phyloP scores from a whole-genome alignment of 2,113 vertebrate genomes.

The Aplodontia rufa region DNA sequence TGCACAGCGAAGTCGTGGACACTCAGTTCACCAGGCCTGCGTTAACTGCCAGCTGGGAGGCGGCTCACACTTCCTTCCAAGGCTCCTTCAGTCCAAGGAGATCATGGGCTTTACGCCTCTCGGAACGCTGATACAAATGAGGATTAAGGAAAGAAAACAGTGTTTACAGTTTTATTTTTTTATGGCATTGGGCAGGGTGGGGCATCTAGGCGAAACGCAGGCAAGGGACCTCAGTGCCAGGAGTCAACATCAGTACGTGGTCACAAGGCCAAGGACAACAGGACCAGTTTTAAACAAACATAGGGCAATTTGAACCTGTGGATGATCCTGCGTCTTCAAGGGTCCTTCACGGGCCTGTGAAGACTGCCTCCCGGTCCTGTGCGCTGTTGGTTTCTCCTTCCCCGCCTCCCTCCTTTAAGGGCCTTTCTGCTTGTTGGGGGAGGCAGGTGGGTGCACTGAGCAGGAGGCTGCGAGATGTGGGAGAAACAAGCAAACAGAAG shows the following conservation, averaged over 20 bases:
- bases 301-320: not conserved
- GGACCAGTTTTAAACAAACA: not conserved
- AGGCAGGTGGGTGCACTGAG: not conserved
- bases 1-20: rapidly evolving
- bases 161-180: not conserved
- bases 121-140: not conserved
- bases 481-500: rapidly evolving
- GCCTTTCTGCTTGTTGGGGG: not conserved
- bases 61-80: not conserved
- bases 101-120: not conserved
- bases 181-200: not conserved
- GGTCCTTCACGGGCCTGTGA: not conserved
- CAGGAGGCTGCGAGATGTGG: not conserved
- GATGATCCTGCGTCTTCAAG: not conserved
- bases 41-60: not conserved
- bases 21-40: rapidly evolving
- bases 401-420: not conserved
- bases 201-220: not conserved
- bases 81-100: not conserved
- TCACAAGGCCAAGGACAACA: no score
- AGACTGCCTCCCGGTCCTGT: not conserved
- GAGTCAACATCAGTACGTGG: not conserved
- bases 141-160: not conserved
- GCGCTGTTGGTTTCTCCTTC: not conserved
- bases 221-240: not conserved